phyloP scores from a whole-genome alignment of 1,140 invertebrate species.

The Drosophila arawakana region DNA sequence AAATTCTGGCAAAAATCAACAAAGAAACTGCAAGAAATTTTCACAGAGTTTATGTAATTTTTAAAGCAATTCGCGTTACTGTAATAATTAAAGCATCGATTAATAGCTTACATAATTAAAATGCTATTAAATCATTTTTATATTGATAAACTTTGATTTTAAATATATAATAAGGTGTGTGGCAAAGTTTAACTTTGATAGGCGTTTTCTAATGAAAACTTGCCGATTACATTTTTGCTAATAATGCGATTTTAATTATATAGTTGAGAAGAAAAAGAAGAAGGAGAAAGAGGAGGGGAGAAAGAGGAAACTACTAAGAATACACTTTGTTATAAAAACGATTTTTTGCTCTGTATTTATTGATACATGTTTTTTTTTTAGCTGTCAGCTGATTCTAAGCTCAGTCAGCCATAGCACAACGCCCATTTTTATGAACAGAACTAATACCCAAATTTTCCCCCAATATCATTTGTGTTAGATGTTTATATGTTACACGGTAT shows the following conservation, averaged over 20 bases:
- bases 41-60: not conserved
- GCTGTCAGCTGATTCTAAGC: not conserved
- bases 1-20: not conserved
- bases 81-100: not conserved
- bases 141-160: conserved; percentile 1
- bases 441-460: too few species aligned
- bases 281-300: not conserved
- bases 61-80: not conserved
- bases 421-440: conserved; percentile 4
- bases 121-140: not conserved
- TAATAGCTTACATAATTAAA: not conserved
- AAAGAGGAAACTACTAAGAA: not conserved
- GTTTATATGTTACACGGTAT: conserved; percentile 5
- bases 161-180: conserved; percentile 2
- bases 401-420: not conserved
- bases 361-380: not conserved
- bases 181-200: not conserved
- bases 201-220: not conserved
- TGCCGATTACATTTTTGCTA: conserved; percentile 1
- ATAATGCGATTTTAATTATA: conserved; percentile 12
- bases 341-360: too few species aligned
- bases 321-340: too few species aligned
- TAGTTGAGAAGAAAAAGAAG: not conserved
- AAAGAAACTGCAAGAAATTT: not conserved
- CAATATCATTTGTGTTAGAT: too few species aligned